Conservation (phyloP, 2,797 vertebrate species). For the Craterocephalus amniculus region DNA sequence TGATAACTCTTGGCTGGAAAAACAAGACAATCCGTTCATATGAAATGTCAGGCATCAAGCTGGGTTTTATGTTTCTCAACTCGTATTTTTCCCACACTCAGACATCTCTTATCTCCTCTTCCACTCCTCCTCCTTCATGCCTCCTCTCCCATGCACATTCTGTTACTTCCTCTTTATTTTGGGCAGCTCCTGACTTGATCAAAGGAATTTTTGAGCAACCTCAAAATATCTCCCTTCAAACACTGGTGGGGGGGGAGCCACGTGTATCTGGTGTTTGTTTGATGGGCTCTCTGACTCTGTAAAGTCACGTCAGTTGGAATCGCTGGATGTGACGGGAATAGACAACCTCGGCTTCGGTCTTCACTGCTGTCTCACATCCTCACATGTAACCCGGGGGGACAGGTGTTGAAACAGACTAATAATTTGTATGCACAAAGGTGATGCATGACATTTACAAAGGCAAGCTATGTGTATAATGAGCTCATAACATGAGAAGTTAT, state of each 20-base stretch:
- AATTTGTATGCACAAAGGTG: slow-evolving; percentile 31
- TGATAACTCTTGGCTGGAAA: neutral
- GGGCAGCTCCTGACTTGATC: slow-evolving; percentile 56
- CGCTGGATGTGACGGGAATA: slow-evolving; percentile 43
- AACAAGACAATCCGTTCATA: slow-evolving; percentile 5
- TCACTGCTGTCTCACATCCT: slow-evolving; percentile 37
- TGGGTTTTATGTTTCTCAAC: slow-evolving; percentile 35
- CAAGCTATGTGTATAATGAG: neutral
- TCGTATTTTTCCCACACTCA: slow-evolving; percentile 34
- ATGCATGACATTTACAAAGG: slow-evolving; percentile 15
- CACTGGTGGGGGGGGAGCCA: slow-evolving; percentile 36
- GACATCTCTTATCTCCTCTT: slow-evolving; percentile 32
- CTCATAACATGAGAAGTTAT: slow-evolving; percentile 8
- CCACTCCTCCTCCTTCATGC: slow-evolving; percentile 21
- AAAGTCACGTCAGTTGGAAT: slow-evolving; percentile 38
- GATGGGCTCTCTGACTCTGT: slow-evolving; percentile 36
- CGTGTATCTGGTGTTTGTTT: slow-evolving; percentile 48
- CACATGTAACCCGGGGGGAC: slow-evolving; percentile 49
- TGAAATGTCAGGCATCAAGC: slow-evolving; percentile 9
- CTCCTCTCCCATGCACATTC: slow-evolving; percentile 27
- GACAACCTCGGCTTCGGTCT: slow-evolving; percentile 15
- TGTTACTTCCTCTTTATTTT: slow-evolving; percentile 44
- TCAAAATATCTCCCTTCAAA: slow-evolving; percentile 68
- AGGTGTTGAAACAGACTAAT: slow-evolving; percentile 34
- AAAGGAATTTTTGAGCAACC: slow-evolving; percentile 71